Conservation (phyloP, 2,113 vertebrate species). For the Apodemus sylvaticus region DNA sequence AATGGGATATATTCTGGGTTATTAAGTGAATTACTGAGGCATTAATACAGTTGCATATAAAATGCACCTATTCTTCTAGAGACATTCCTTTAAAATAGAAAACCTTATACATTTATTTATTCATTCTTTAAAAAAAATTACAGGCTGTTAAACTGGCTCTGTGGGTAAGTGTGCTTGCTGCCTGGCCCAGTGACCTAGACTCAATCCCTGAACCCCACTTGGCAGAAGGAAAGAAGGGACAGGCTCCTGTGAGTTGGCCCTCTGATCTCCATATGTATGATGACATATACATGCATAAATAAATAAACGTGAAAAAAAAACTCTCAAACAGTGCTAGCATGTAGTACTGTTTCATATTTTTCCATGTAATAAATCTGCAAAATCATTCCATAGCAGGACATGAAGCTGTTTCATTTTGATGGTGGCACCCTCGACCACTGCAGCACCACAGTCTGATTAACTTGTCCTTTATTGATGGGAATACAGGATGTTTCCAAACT, state of each 20-base stretch:
- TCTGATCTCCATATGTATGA: too few relatives aligned
- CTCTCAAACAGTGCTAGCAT: not conserved
- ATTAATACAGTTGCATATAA: not conserved
- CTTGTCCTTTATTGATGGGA: not conserved
- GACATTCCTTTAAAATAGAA: slow-evolving; percentile 14
- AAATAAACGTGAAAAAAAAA: not conserved
- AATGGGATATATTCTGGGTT: not conserved
- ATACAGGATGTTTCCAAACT: not conserved
- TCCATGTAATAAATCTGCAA: not conserved
- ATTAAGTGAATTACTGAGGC: not conserved
- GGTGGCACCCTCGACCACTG: too few relatives aligned
- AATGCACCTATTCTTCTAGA: slow-evolving; percentile 6
- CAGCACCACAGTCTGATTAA: not conserved
- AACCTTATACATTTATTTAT: not conserved
- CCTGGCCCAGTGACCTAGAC: not conserved
- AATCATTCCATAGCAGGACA: not conserved
- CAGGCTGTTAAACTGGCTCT: not conserved
- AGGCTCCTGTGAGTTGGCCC: not conserved
- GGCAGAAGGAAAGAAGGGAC: not conserved
- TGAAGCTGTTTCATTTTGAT: not conserved
- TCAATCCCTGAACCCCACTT: not conserved
- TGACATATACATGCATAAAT: not conserved
- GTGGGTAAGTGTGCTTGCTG: not conserved
- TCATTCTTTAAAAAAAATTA: not conserved
- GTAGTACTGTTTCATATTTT: not conserved